Conservation (phyloP, 2,797 vertebrate species). For the Siniperca obscura region DNA sequence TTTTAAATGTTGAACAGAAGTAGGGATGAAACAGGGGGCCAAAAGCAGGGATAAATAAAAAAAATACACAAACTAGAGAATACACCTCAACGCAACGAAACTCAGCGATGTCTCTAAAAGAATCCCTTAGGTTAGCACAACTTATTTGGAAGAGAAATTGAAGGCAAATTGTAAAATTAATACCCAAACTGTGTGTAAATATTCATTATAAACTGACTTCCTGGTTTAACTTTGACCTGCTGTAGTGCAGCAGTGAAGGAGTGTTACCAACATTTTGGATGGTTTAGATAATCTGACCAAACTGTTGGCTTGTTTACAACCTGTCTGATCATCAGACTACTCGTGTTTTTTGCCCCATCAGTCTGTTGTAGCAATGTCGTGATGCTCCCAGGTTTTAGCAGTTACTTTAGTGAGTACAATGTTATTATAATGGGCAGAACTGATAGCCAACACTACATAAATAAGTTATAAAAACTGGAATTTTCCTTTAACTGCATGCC, state of each 20-base stretch:
- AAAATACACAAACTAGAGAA: neutral
- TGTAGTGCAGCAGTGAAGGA: neutral
- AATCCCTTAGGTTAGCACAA: neutral
- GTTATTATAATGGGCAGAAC: neutral
- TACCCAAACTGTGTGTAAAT: neutral
- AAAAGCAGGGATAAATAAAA: neutral
- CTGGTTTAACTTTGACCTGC: neutral
- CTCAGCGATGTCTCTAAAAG: neutral
- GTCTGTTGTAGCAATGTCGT: neutral
- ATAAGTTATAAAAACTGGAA: neutral
- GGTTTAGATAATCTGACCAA: neutral
- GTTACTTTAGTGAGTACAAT: neutral
- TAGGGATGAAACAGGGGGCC: constrained; percentile 16
- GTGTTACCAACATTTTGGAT: neutral
- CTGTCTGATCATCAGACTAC: neutral
- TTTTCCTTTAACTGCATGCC: neutral
- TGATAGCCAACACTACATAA: neutral
- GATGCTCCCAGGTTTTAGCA: neutral
- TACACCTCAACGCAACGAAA: neutral
- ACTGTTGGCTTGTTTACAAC: neutral
- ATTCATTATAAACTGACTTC: neutral
- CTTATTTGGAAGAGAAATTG: neutral
- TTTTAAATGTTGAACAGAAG: constrained; percentile 20
- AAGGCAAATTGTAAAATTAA: neutral
- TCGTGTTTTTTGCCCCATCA: neutral